Base-by-base conservation (phyloP, 2,888 invertebrate genomes). In the Hylaea fasciaria region DNA sequence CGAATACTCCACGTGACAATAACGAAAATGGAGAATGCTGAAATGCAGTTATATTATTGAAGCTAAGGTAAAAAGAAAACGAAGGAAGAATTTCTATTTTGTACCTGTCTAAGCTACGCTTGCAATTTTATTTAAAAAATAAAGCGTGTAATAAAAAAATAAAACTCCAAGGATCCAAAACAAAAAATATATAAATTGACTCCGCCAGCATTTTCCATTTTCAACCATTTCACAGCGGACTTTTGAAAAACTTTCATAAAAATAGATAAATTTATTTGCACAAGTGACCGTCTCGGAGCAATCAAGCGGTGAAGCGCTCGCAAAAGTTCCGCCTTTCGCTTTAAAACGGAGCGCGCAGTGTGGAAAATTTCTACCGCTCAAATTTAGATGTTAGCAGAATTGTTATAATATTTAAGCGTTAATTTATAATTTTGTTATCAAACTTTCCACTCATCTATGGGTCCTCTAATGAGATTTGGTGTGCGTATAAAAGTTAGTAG, bases 221-320 rank as follows among this genome's bases (percentile, higher is more conserved):
- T n/a, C 13, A 32, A 17, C 43, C 16, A 17, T 44, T 17, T 35
- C 12, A 0, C 9, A 32, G 32, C 35, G n/a, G 0, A 8, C 41
- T 17, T 9, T 2, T 11, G 32, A 9, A 32, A 52, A 52, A 44
- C 35, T 44, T 52, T 51, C 32, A 37, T 28, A 57, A 40, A 29
- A 47, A 40, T 28, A 45, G 29, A 54, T 54, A 29, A 40, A 47
- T 45, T 45, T 53, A 62, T 58, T 67, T 64, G 28, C 52, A 39
- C 49, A 60, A 60, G 53, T 64, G 64, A 62, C 60, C 47, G 56
- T 53, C 32, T 32, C 37, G 56, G 65, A 70, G 70, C 72, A 68
- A 72, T 74, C 73, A 70, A 67, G 74, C 68, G 68, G 69, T 69
- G 68, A 67, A 70, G 69, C 63, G 65, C 67, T 66, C 56, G 52